Evolutionary conservation across 2,113 vertebrate species (phyloP), one percentile per base, ranked within the genome.

Genomic region (Urocolius indicus): DNA sequence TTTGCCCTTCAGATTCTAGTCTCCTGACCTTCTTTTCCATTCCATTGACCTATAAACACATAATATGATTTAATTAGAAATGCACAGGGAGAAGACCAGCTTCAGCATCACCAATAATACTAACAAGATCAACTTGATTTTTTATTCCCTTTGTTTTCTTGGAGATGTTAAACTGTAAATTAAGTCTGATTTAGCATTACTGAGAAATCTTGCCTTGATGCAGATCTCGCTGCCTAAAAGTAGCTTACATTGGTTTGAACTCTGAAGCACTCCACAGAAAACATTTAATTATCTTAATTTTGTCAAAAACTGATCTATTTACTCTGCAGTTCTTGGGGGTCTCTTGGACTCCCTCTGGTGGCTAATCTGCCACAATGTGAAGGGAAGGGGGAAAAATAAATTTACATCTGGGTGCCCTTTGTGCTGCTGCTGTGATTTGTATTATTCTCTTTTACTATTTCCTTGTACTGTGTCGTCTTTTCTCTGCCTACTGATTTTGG

Each of bases 301-400:
- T 90, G 76, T 68, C 61, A 38, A 96, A 92, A 95, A 38, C 54
- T 7, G 63, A 68, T 36, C 48, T 52, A 58, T 88, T 96, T 90
- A 84, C 93, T 75, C 36, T 51, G 54, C 34, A 43, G 43, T 55
- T 93, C 74, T 92, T 87, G 83, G 58, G 11, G 91, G 59, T 91
- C 90, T 95, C 90, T 86, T 82, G 75, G 61, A 89, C 97, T 94
- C 97, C 97, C 96, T 97, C 97, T 97, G 90, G 94, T 95, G 96
- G 97, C 38, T 76, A 30, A 30, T 46, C 34, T 55, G 36, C 16
- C 11, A 11, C 6, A 26, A 36, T 3, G 29, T 66, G 65, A 65
- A 69, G 67, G 38, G 15, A 78, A 61, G 26, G 21, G 8, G 6
- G 22, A 30, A 30, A 55, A 54, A 32, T 18, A 68, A 63, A 46